Percentiles rank a stretch among this genome's conserved stretches.
These are phyloP conservation scores for Vulpes lagopus DNA, from an alignment of 2,113 vertebrate species.

Conservation along the genomic window DNA sequence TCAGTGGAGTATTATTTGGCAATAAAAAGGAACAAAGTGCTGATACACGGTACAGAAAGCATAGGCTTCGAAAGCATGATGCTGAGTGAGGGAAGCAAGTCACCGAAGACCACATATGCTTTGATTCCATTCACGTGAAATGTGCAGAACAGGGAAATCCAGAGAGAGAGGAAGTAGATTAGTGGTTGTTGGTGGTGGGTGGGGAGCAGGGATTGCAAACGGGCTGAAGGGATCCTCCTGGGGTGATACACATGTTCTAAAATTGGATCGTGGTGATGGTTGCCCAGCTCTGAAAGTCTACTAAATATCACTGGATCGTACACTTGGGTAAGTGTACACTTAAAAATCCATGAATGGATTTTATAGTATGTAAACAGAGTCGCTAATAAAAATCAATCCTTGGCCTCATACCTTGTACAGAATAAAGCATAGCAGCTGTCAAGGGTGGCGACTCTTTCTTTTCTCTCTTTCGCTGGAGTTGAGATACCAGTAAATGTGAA, in stretches of 20 bases:
- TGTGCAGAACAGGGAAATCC: neutral
- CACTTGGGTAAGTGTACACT: neutral
- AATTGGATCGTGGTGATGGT: neutral
- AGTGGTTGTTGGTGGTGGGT: no score
- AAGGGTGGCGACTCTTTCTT: fast-evolving
- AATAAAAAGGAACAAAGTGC: neutral
- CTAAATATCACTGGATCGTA: neutral
- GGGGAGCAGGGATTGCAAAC: no score
- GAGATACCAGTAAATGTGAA: fast-evolving
- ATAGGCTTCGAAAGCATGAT: neutral
- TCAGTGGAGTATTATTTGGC: neutral
- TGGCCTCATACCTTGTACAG: fast-evolving
- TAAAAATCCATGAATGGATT: neutral
- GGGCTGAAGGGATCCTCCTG: neutral
- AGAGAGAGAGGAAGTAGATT: neutral
- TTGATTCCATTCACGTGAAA: neutral
- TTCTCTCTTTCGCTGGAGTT: neutral
- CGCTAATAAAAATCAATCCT: neutral
- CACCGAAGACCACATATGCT: fast-evolving
- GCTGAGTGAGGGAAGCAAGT: neutral
- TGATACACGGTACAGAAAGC: neutral
- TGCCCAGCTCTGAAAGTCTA: neutral
- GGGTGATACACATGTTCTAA: neutral
- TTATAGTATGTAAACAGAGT: neutral
- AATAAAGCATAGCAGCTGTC: fast-evolving